These are phyloP conservation scores for Colletes gigas DNA, from an alignment of 1,140 invertebrate genomes.

Conservation along the genomic window DNA sequence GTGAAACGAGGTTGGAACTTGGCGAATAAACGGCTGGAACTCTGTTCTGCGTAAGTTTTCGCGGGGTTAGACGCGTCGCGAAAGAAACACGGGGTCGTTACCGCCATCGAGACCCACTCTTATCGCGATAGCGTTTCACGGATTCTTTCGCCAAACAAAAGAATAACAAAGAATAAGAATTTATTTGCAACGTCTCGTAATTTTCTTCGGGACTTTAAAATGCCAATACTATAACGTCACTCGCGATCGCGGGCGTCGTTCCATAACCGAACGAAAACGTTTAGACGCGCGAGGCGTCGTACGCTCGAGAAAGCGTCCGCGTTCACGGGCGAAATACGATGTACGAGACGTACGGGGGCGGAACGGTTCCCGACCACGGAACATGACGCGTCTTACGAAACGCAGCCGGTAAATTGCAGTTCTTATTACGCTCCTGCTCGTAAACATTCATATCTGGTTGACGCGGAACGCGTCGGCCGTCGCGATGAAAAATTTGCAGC, in stretches of 20 bases:
- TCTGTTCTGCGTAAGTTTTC: slow-evolving; percentile 4
- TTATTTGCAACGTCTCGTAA: too few relatives aligned
- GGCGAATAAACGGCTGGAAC: slow-evolving; percentile 27
- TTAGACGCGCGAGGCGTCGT: slow-evolving; percentile 20
- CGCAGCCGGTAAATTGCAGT: slow-evolving; percentile 55
- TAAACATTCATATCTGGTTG: slow-evolving; percentile 60
- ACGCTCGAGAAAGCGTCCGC: slow-evolving; percentile 3
- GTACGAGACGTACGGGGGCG: slow-evolving; percentile 25
- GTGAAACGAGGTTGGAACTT: slow-evolving; percentile 51
- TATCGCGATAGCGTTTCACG: too few relatives aligned
- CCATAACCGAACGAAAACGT: slow-evolving; percentile 39
- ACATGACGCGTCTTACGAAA: slow-evolving; percentile 47
- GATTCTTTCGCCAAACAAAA: too few relatives aligned
- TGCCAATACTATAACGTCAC: slow-evolving; percentile 10
- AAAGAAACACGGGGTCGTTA: background rate
- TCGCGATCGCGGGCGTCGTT: slow-evolving; percentile 6
- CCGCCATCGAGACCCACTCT: too few relatives aligned
- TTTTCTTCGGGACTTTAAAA: too few relatives aligned
- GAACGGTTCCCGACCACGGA: slow-evolving; percentile 33
- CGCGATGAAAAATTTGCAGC: slow-evolving; percentile 50
- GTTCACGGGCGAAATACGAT: slow-evolving; percentile 45
- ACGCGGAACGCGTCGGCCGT: slow-evolving; percentile 19
- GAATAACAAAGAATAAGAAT: too few relatives aligned
- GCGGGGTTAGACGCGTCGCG: background rate
- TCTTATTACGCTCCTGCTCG: slow-evolving; percentile 49